Base-by-base conservation (phyloP, 2,888 invertebrate genomes). In the Cartodere bifasciata region DNA sequence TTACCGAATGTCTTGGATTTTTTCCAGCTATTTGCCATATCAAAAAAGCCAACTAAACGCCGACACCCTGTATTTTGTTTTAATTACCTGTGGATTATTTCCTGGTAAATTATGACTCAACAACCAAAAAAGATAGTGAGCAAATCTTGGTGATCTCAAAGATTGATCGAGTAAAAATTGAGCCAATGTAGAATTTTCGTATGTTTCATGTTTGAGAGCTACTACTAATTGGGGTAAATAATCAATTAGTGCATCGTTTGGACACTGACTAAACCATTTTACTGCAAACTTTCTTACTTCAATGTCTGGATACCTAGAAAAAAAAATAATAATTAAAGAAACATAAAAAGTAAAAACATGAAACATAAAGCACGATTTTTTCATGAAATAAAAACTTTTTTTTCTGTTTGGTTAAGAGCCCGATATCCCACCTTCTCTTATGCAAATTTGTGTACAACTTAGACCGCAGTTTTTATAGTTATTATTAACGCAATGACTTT, bases 61-160 rank as follows among this genome's bases (percentile, higher is more conserved):
- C n/a, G n/a, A n/a, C n/a, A n/a, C n/a, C n/a, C n/a, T n/a, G n/a
- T n/a, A n/a, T n/a, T n/a, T n/a, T n/a, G n/a, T n/a, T n/a, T n/a
- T n/a, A 29, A 32, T 39, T 63, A 84, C 85, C 65, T 86, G 86
- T 13, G 85, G 83, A 44, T 76, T 75, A 51, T 72, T 69, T 20
- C 83, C 83, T 1, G 87, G 87, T 40, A 88, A 62, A 22, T 79
- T 78, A 50, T 88, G 87, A 22, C 83, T 81, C 32, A 90, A 59
- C 38, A 88, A 65, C 97, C 97, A 98, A 59, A 94, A 97, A 45
- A 97, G 67, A 48, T 84, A 78, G 62, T 97, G 97, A 2, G 95
- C 91, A 30, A 97, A 83, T 31, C 91, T 72, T 0, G 94, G 86
- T 10, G 88, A 87, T 16, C 77, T 68, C 34, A 92, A 64, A 0